Evolutionary conservation across 2,113 vertebrate species (phyloP), one percentile per base, ranked within the genome.

Genomic region (Balaenoptera acutorostrata): DNA sequence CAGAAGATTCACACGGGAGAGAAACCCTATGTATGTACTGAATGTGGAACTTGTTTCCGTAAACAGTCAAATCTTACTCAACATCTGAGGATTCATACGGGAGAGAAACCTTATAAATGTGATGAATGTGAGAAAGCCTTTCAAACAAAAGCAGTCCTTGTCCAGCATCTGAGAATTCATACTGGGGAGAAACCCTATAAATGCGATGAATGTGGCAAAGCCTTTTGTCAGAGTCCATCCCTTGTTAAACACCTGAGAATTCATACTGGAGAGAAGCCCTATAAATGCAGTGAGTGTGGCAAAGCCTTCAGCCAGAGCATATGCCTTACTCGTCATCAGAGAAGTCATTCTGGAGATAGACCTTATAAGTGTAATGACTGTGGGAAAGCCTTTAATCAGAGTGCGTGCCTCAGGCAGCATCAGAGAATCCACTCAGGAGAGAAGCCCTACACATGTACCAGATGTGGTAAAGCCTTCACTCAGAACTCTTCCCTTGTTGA

Each of bases 381-480:
- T 49, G 93, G 92, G 68, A 95, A 92, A 84, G 87, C 78, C 36
- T 98, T 98, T 36, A 92, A 55, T 31, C 94, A 94, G 71, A 96
- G 75, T 17, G 39, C 66, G 2, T 78, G 85, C 18, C 87, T 97
- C 41, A 57, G 11, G 39, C 92, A 94, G 63, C 92, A 97, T 8
- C 80, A 69, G 72, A 97, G 92, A 90, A 88, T 90, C 39, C 96
- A 94, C 36, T 95, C 96, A 9, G 86, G 93, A 78, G 97, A 98
- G 91, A 96, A 97, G 55, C 97, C 97, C 11, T 95, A 78, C 10
- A 52, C 14, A 0, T 97, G 96, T 61, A n/a, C 41, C 8, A 72
- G 83, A n/a, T 98, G 98, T 33, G 95, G 94, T 1, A 98, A 89
- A 82, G 57, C 89, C 59, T 98, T 98, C 80, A 82, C 80, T 80